Evolutionary conservation across 2,888 invertebrate species (phyloP), one percentile per base, ranked within the genome.

Genomic region (Penaeus monodon): DNA sequence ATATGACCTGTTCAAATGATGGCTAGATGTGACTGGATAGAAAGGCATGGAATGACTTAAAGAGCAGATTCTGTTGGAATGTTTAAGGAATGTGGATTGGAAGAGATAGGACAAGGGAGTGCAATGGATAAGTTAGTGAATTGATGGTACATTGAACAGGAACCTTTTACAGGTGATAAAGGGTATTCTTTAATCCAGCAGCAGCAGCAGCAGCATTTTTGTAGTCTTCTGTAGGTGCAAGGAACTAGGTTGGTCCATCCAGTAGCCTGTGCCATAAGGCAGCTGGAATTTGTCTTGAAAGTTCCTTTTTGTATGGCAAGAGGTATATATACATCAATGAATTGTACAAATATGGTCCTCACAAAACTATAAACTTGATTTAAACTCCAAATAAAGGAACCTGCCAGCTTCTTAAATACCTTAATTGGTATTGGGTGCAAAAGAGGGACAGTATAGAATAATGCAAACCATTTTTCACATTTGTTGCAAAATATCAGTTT

Each of bases 201-300:
- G 74, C 68, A 64, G 74, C 68, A 64, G 73, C 85, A 33, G 44
- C 80, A 80, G 22, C 64, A 73, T 80, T 85, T 78, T 77, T 66
- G 77, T 85, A 85, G 85, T 85, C 80, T 85, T 85, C 80, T 80
- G 73, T 82, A 85, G 85, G 80, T 85, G 68, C 80, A 84, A 84
- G 68, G 66, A 65, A 79, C 68, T 27, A 74, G 64, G 57, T 68
- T 68, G 64, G 49, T 70, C 79, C 70, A 79, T 49, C 68, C 49
- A 38, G 57, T 77, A 17, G 80, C 73, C 57, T 57, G 57, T 80
- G 68, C 38, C 65, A 29, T 38, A 83, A 70, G 73, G 74, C 70
- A 64, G 73, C 74, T 49, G 38, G 64, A 70, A 80, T 80, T 78
- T 85, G 82, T 80, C 80, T 57, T 38, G 44, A 80, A n/a, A 74